Percentiles rank a stretch among this genome's conserved stretches.
Conservation (phyloP, 2,797 vertebrate genomes). For the Spinus olivaceus region DNA sequence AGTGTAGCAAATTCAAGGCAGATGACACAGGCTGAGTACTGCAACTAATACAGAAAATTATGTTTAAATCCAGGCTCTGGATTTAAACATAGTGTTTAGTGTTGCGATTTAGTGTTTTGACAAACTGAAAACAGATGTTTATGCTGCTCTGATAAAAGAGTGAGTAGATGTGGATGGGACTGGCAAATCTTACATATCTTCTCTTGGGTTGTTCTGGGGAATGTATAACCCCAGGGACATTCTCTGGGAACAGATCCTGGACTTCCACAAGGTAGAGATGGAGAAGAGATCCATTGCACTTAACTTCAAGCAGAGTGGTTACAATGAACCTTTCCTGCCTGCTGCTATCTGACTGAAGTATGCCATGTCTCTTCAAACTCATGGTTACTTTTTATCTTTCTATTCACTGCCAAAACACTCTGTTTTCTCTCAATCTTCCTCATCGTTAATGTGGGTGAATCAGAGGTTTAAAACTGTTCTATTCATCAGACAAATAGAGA, state of each 20-base stretch:
- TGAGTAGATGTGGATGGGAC: neutral
- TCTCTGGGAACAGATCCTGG: neutral
- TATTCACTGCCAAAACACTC: neutral
- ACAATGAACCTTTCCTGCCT: neutral
- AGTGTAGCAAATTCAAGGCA: neutral
- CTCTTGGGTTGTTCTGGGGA: neutral
- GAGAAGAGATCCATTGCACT: neutral
- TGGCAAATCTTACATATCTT: neutral
- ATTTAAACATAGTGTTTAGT: neutral
- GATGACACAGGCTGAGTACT: neutral
- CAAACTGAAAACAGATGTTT: neutral
- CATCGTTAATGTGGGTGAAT: accelerated
- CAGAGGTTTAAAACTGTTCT: neutral
- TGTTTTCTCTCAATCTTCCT: neutral
- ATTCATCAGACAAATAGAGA: neutral
- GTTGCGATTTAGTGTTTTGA: neutral
- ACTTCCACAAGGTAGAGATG: neutral
- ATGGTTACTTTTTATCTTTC: neutral
- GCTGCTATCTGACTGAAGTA: neutral
- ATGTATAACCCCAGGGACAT: neutral
- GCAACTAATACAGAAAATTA: neutral
- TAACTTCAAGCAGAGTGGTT: neutral
- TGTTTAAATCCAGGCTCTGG: neutral
- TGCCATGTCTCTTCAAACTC: neutral
- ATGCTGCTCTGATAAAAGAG: neutral